A percentile compares a stretch with the other conserved stretches of the same genome.
Evolutionary conservation across 2,113 vertebrate genomes (phyloP).

Genomic region (Platichthys flesus): DNA sequence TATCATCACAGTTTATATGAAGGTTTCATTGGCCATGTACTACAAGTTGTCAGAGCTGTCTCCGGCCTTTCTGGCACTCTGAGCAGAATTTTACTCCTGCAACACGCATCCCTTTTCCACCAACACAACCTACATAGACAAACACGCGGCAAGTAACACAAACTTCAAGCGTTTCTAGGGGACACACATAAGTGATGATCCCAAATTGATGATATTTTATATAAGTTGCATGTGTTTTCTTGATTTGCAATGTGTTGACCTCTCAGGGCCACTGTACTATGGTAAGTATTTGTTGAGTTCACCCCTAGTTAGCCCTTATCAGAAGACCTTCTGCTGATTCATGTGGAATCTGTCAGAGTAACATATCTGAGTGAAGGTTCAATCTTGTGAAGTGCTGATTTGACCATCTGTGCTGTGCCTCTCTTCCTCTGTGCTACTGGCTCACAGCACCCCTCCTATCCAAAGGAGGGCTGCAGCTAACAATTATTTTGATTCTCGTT

Average conservation of each 20-base stretch:
- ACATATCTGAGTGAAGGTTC: background rate
- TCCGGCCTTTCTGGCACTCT: background rate
- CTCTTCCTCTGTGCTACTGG: no score
- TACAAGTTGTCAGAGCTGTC: background rate
- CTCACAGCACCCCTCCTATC: no score
- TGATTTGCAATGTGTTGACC: background rate
- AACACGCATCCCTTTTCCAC: background rate
- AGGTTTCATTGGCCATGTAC: background rate
- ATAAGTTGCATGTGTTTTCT: background rate
- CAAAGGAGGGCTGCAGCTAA: no score
- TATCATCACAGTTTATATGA: background rate
- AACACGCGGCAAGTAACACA: background rate
- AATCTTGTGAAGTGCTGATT: background rate
- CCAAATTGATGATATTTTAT: background rate
- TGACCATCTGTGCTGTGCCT: background rate
- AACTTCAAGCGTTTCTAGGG: background rate
- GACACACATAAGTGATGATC: background rate
- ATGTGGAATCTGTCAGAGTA: background rate
- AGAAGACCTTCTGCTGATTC: background rate
- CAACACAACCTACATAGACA: background rate
- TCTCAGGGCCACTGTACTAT: background rate
- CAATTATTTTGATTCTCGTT: no score
- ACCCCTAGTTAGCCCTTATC: background rate
- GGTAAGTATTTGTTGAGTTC: no score
- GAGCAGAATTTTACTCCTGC: background rate